Conservation (phyloP, 1,140 invertebrate species). For the Brachionus sp. region DNA sequence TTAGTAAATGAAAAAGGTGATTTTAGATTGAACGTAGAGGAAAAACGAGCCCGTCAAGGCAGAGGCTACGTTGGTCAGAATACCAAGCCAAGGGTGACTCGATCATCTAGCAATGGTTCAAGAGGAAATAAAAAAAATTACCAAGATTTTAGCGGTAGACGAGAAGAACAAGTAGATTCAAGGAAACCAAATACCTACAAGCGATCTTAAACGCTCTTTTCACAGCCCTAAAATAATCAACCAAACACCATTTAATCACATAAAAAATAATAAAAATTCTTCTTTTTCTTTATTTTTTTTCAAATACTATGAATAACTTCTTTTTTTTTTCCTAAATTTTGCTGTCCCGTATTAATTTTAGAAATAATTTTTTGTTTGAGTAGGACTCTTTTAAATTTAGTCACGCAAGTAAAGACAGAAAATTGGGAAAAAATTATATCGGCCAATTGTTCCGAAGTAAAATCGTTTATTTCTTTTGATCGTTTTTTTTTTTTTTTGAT, state of each 20-base stretch:
- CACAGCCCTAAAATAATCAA: background rate
- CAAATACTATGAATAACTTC: background rate
- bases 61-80: background rate
- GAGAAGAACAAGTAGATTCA: background rate
- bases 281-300: background rate
- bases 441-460: background rate
- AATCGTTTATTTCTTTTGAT: background rate
- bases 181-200: background rate
- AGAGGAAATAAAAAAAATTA: slow-evolving; percentile 41
- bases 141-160: background rate
- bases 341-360: background rate
- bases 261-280: slow-evolving; percentile 27
- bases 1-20: slow-evolving; percentile 42
- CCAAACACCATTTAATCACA: background rate
- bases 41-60: slow-evolving; percentile 35
- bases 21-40: slow-evolving; percentile 36
- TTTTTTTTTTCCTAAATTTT: background rate
- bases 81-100: background rate
- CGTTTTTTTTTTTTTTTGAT: background rate
- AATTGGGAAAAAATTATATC: background rate
- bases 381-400: background rate
- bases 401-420: background rate
- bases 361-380: background rate
- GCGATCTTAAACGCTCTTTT: background rate
- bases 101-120: slow-evolving; percentile 30